Evolutionary conservation across 2,113 vertebrate species (phyloP).

Genomic region (Circaetus cinerascens): DNA sequence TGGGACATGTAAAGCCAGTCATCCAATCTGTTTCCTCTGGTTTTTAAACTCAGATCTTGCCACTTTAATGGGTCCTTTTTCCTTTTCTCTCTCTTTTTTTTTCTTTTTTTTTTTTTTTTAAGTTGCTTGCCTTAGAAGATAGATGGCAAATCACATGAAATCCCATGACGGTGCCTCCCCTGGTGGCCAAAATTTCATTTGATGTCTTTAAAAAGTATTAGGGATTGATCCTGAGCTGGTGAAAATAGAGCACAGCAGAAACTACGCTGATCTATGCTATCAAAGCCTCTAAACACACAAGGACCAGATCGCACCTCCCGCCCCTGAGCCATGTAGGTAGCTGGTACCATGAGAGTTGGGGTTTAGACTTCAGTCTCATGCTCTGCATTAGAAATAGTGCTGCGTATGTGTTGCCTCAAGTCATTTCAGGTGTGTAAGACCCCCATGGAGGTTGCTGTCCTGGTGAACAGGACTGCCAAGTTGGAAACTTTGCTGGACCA

Average conservation of each 20-base stretch:
- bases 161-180: accelerated
- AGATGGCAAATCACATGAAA: background rate
- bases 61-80: background rate
- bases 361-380: accelerated
- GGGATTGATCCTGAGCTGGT: background rate
- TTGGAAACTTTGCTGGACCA: background rate
- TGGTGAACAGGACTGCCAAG: background rate
- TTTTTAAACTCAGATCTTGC: background rate
- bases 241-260: background rate
- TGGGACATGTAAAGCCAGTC: background rate
- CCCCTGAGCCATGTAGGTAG: too few species aligned
- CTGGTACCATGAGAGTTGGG: background rate
- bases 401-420: background rate
- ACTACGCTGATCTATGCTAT: too few species aligned
- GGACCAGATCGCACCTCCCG: background rate
- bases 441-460: background rate
- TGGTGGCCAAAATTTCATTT: background rate
- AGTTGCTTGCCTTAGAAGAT: background rate
- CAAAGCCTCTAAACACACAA: background rate
- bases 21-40: background rate
- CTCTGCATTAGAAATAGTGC: background rate
- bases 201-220: background rate
- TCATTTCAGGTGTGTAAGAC: background rate
- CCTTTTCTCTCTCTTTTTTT: background rate
- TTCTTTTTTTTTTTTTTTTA: background rate